A percentile compares a stretch with the other conserved stretches of the same genome.
phyloP scores from a whole-genome alignment of 2,113 vertebrate species.

The Ancistrus triradiatus region DNA sequence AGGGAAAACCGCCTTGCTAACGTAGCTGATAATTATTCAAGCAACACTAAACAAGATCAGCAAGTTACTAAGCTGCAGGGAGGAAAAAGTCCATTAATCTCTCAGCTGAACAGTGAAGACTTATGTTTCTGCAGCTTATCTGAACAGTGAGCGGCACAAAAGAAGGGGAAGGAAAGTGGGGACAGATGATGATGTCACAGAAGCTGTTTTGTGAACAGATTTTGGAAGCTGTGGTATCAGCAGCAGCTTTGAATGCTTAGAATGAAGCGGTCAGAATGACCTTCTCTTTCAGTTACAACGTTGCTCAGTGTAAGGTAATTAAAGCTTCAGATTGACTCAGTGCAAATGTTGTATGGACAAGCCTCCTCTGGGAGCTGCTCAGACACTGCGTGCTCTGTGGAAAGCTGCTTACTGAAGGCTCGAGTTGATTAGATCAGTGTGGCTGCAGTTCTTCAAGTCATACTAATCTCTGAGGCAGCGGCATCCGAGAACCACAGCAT shows the following conservation, averaged over 20 bases:
- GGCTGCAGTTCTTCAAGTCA: conserved; percentile 58
- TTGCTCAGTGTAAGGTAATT: conserved; percentile 20
- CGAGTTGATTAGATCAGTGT: conserved; percentile 67
- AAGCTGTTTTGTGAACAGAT: background rate
- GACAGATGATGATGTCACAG: background rate
- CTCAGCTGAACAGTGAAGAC: too few species aligned
- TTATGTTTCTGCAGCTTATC: too few species aligned
- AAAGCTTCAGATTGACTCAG: conserved; percentile 3
- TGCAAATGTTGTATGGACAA: background rate
- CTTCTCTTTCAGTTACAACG: background rate
- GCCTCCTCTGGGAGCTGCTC: conserved; percentile 29
- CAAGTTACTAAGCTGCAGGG: too few species aligned
- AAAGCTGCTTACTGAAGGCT: conserved; percentile 61
- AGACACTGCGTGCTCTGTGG: conserved; percentile 44
- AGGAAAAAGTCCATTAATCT: too few species aligned
- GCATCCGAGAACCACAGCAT: conserved; percentile 6
- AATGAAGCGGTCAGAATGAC: background rate
- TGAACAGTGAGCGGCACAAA: too few species aligned
- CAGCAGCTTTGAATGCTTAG: background rate
- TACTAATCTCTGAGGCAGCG: conserved; percentile 51
- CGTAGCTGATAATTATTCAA: too few species aligned
- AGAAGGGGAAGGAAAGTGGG: background rate
- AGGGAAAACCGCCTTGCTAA: too few species aligned
- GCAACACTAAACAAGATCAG: too few species aligned
- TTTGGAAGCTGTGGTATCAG: background rate